phyloP scores from a whole-genome alignment of 2,113 vertebrate genomes.

The Caranx ignobilis region DNA sequence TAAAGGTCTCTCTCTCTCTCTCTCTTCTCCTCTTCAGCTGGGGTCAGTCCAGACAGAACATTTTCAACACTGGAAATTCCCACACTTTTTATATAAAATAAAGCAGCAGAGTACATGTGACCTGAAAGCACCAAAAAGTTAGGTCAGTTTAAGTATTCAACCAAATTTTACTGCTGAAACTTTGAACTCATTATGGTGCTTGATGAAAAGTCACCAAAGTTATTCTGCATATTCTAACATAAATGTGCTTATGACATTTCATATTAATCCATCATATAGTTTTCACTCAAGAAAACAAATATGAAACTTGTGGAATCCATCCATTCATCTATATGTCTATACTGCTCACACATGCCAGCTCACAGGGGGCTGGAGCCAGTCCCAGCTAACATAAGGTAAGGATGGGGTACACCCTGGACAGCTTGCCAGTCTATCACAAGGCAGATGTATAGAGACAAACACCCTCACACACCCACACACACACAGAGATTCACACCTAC shows the following conservation, averaged over 20 bases:
- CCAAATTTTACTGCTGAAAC: not conserved
- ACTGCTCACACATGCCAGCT: no score
- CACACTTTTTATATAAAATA: slow-evolving; percentile 1
- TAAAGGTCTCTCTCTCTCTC: slow-evolving; percentile 31
- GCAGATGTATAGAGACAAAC: no score
- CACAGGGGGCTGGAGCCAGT: no score
- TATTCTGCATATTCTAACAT: not conserved
- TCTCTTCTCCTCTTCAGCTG: not conserved
- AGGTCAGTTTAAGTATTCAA: not conserved
- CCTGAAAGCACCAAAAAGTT: not conserved
- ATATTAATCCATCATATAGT: not conserved
- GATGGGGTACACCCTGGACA: no score
- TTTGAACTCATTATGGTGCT: not conserved
- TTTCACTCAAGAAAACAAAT: not conserved
- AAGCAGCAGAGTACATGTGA: not conserved
- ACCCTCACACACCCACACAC: no score
- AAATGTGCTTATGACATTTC: not conserved
- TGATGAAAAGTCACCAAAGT: not conserved
- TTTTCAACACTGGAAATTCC: not conserved
- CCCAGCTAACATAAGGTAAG: no score
- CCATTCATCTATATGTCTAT: no score
- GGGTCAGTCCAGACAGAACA: not conserved
- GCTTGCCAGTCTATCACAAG: no score
- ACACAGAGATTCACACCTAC: no score
- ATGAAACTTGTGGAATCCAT: no score